Conservation (phyloP, 2,113 vertebrate genomes). For the Sebastes fasciatus region DNA sequence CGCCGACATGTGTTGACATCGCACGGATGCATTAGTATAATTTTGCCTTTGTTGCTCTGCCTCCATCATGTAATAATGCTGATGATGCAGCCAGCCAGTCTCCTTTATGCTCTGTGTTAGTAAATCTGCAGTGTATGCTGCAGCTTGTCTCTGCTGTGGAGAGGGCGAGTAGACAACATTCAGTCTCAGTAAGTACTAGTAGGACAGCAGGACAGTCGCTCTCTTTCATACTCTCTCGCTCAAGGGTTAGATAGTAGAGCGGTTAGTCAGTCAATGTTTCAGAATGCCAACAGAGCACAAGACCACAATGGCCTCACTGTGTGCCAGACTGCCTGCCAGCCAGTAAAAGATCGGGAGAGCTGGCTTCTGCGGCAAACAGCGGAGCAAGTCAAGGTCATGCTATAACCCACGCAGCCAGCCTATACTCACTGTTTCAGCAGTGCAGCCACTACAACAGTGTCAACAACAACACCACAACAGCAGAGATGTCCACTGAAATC, state of each 20-base stretch:
- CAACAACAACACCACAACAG: constrained; percentile 1
- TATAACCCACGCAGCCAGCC: constrained; percentile 17
- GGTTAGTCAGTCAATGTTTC: constrained; percentile 33
- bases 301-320: constrained; percentile 57
- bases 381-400: constrained; percentile 47
- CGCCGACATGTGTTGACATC: background rate
- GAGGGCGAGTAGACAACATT: background rate
- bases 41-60: constrained; percentile 1
- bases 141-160: constrained; percentile 27
- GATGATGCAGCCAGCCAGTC: constrained; percentile 3
- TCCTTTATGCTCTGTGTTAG: background rate
- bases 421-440: background rate
- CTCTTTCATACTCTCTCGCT: constrained; percentile 47
- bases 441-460: background rate
- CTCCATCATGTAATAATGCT: background rate
- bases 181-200: constrained; percentile 19
- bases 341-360: background rate
- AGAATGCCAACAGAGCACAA: constrained; percentile 24
- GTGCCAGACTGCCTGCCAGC: constrained; percentile 8
- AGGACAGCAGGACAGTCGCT: constrained; percentile 39
- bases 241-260: constrained; percentile 23
- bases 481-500: background rate
- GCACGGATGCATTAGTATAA: background rate
- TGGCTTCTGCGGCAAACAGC: constrained; percentile 23
- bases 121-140: constrained; percentile 20